Percentiles rank a stretch among this genome's conserved stretches.
phyloP scores from a whole-genome alignment of 35 echinoderm and acorn worm genomes.

The Hemicentrotus pulcherrimus region DNA sequence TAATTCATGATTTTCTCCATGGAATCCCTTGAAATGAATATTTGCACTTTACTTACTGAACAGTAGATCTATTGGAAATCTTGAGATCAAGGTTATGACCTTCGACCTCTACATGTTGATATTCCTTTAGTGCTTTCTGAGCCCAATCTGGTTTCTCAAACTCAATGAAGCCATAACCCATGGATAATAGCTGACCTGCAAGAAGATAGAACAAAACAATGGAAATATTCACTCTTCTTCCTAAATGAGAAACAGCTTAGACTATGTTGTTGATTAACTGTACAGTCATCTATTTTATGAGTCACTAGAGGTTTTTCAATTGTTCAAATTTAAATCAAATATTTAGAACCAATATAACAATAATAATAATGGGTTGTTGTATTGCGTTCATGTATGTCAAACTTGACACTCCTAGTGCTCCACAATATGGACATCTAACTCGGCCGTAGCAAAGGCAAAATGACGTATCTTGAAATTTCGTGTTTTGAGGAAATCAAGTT shows the following conservation, averaged over 20 bases:
- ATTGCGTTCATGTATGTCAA: neutral
- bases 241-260: neutral
- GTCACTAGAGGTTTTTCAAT: no score
- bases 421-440: neutral
- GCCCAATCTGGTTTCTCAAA: conserved; percentile 73
- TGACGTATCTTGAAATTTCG: no score
- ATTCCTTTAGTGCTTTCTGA: conserved; percentile 83
- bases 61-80: conserved; percentile 75
- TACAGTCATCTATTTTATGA: no score
- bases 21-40: neutral
- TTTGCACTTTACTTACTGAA: conserved; percentile 68
- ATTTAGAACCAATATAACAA: no score
- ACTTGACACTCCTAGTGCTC: neutral
- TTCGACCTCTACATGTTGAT: conserved; percentile 80
- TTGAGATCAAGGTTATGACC: conserved; percentile 82
- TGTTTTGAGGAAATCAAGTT: no score
- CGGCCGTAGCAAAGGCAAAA: no score
- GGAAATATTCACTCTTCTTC: no score
- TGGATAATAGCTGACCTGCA: conserved; percentile 82
- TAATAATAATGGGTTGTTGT: no score
- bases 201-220: neutral
- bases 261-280: neutral
- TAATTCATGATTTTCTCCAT: no score
- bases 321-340: no score
- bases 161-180: conserved; percentile 96